Base-by-base conservation (phyloP, 2,113 vertebrate species). In the Poeciliopsis occidentalis region DNA sequence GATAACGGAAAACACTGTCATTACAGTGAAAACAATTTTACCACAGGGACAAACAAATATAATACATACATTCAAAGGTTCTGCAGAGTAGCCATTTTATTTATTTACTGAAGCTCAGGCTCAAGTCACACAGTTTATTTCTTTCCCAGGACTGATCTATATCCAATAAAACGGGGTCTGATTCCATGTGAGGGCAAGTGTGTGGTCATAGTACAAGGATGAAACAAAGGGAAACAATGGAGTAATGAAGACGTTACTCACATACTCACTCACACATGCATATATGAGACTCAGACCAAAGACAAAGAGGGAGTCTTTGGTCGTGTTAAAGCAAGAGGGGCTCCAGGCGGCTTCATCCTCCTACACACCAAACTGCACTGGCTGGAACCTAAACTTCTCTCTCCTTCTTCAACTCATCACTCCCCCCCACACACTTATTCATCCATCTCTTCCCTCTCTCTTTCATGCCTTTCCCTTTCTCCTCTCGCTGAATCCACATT, bases 401-500 rank as follows among this genome's bases (percentile, higher is more conserved):
- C 39, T 11, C 60, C 67, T 64, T 76, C 60, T 73, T 66, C 68
- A 66, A 70, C 61, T 78, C 73, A 27, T 76, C 62, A 37, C 68
- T 61, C 37, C 61, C 66, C 66, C 34, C 34, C 10, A 64, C 74
- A 57, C 64, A 32, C 76, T 75, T 73, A 81, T 85, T 88, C 78
- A 75, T 82, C 83, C 44, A 54, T 71, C 75, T 71, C 67, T 68
- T 63, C 27, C 30, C 64, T 77, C 75, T 77, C 73, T 77, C 64
- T 76, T 77, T 79, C 67, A 71, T 76, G 71, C 69, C 64, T 83
- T 85, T 69, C 72, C 70, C 69, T 77, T 89, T 85, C 79, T 68
- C 41, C 86, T 91, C 81, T 78, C 76, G 86, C 89, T 92, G 87
- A 91, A 91, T 88, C 87, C 82, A 87, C 88, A 90, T 88, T 91